phyloP scores from a whole-genome alignment of 1,140 invertebrate species.

The Brachionus calyciflorus region DNA sequence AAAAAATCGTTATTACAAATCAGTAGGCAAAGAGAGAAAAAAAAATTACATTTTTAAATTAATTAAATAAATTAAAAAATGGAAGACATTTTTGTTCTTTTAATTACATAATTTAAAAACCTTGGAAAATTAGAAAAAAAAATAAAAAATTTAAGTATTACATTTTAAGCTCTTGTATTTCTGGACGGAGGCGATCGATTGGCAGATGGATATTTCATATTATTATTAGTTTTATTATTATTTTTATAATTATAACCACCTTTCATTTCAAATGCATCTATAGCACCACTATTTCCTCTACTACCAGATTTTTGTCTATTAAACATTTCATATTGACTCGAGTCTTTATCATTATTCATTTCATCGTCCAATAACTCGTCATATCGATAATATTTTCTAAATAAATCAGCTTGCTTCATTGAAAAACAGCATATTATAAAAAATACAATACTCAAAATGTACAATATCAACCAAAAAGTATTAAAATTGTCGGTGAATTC shows the following conservation, averaged over 20 bases:
- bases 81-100: too few relatives aligned
- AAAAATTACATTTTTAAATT: too few relatives aligned
- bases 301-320: not conserved
- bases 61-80: too few relatives aligned
- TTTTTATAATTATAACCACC: not conserved
- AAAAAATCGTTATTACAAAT: too few relatives aligned
- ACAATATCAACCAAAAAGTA: conserved; percentile 24
- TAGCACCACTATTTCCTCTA: not conserved
- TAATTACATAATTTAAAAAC: too few relatives aligned
- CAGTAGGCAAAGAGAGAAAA: too few relatives aligned
- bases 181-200: not conserved
- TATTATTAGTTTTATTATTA: too few relatives aligned
- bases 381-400: conserved; percentile 14
- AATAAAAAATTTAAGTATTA: too few relatives aligned
- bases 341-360: not conserved
- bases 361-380: conserved; percentile 28
- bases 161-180: conserved; percentile 10
- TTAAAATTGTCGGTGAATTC: conserved; percentile 40
- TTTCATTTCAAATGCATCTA: conserved; percentile 45
- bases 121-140: too few relatives aligned
- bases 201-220: conserved; percentile 2
- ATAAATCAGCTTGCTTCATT: conserved; percentile 20
- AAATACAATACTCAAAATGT: not conserved
- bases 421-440: conserved; percentile 11
- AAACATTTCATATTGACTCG: conserved; percentile 5